Conservation (phyloP, 1,140 invertebrate genomes). For the Eupristina koningsbergeri region DNA sequence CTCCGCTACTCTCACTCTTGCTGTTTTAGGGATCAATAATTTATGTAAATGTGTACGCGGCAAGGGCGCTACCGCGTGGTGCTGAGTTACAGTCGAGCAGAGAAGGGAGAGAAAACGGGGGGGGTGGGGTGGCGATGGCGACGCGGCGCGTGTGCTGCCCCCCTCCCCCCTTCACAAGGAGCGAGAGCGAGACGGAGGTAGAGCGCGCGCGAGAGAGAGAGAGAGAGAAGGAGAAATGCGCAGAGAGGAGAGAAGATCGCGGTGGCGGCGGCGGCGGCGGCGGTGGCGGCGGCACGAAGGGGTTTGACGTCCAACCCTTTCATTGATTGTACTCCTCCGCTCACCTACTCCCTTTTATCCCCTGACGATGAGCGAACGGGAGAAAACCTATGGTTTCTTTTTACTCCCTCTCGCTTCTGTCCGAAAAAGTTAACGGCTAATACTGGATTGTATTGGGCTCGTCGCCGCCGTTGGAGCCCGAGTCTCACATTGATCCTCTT, state of each 20-base stretch:
- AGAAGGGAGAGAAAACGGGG: conserved; percentile 58
- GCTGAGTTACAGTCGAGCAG: conserved; percentile 69
- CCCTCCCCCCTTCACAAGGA: no score
- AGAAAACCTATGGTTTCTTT: conserved; percentile 27
- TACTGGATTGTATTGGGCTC: conserved; percentile 60
- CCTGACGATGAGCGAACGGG: conserved; percentile 54
- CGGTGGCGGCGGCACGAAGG: conserved; percentile 62
- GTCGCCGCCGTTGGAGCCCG: not conserved
- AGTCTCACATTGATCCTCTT: not conserved
- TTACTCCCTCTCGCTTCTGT: conserved; percentile 1
- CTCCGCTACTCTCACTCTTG: conserved; percentile 40
- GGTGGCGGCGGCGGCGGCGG: conserved; percentile 47
- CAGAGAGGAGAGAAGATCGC: conserved; percentile 61
- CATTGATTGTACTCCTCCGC: conserved; percentile 70
- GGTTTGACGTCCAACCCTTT: conserved; percentile 73
- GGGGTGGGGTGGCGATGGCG: conserved; percentile 61
- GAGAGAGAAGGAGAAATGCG: conserved; percentile 55
- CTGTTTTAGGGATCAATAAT: conserved; percentile 74
- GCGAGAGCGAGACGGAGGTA: no score
- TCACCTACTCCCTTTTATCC: conserved; percentile 64
- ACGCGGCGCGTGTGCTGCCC: conserved; percentile 49
- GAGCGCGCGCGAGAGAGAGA: conserved; percentile 43
- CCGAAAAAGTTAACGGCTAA: conserved; percentile 66
- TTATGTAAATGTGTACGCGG: conserved; percentile 74
- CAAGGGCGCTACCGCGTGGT: conserved; percentile 72